Conservation (phyloP, 2,888 invertebrate genomes). For the Oxytorus armatus region DNA sequence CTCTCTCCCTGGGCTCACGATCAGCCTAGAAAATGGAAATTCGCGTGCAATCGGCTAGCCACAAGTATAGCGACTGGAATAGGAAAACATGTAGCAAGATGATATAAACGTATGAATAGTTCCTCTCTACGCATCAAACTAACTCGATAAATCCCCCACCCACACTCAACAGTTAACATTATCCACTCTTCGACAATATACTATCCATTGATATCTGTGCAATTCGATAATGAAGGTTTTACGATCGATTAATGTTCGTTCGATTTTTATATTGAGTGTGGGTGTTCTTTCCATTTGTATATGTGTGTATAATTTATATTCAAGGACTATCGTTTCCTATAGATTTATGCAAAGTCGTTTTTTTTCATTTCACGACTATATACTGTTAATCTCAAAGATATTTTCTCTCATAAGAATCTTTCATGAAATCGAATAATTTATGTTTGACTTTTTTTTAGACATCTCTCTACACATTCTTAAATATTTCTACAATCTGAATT, state of each 20-base stretch:
- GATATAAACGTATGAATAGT: slow-evolving; percentile 15
- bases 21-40: slow-evolving; percentile 57
- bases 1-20: slow-evolving; percentile 14
- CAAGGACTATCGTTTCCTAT: too few relatives aligned
- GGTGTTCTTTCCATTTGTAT: too few relatives aligned
- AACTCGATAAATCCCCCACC: slow-evolving; percentile 7
- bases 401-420: too few relatives aligned
- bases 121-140: slow-evolving; percentile 15
- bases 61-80: slow-evolving; percentile 57
- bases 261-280: not conserved
- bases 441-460: too few relatives aligned
- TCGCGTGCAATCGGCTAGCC: slow-evolving; percentile 54
- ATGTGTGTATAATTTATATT: too few relatives aligned
- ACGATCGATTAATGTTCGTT: not conserved
- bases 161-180: not conserved
- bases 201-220: not conserved
- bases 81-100: slow-evolving; percentile 34
- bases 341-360: too few relatives aligned
- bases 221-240: slow-evolving; percentile 1
- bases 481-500: too few relatives aligned
- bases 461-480: too few relatives aligned
- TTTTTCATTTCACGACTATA: too few relatives aligned
- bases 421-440: too few relatives aligned
- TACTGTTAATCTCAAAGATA: too few relatives aligned
- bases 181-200: too few relatives aligned